Conservation (phyloP, 2,113 vertebrate genomes). For the Echinops telfairi region DNA sequence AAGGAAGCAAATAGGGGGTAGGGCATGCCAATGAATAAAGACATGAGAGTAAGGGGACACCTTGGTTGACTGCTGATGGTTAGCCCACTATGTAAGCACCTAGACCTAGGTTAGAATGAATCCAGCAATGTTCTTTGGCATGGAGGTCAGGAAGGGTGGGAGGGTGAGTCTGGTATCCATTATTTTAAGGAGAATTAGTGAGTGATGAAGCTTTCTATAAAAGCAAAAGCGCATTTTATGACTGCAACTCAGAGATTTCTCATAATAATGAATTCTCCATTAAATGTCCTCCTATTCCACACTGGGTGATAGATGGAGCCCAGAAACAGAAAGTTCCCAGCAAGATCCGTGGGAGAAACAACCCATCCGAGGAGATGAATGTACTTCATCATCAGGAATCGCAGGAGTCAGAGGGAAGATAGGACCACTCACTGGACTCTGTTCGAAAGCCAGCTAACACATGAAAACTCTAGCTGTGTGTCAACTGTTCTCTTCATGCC, state of each 20-base stretch:
- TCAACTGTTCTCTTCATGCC: constrained; percentile 25
- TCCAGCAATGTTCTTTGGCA: not conserved
- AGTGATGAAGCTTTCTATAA: constrained; percentile 63
- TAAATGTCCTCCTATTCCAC: constrained; percentile 62
- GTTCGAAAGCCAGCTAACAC: constrained; percentile 68
- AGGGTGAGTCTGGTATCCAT: not conserved
- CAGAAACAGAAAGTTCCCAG: constrained; percentile 56
- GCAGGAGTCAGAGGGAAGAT: constrained; percentile 57
- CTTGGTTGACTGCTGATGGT: not conserved
- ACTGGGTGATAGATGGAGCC: constrained; percentile 64
- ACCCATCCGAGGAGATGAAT: constrained; percentile 47
- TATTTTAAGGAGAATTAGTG: constrained; percentile 41
- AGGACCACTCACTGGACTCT: constrained; percentile 44
- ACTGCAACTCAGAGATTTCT: constrained; percentile 72
- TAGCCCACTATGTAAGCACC: not conserved
- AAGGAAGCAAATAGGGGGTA: not conserved
- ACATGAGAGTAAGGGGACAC: not conserved
- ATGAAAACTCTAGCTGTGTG: constrained; percentile 6
- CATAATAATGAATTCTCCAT: constrained; percentile 78
- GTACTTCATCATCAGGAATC: constrained; percentile 53
- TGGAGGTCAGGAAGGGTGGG: not conserved
- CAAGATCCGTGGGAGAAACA: constrained; percentile 71
- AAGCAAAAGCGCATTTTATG: constrained; percentile 72
- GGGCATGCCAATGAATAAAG: not conserved
- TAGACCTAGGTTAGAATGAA: not conserved